These are phyloP conservation scores for Pedionomus torquatus DNA, from an alignment of 2,113 vertebrate species.

Conservation along the genomic window DNA sequence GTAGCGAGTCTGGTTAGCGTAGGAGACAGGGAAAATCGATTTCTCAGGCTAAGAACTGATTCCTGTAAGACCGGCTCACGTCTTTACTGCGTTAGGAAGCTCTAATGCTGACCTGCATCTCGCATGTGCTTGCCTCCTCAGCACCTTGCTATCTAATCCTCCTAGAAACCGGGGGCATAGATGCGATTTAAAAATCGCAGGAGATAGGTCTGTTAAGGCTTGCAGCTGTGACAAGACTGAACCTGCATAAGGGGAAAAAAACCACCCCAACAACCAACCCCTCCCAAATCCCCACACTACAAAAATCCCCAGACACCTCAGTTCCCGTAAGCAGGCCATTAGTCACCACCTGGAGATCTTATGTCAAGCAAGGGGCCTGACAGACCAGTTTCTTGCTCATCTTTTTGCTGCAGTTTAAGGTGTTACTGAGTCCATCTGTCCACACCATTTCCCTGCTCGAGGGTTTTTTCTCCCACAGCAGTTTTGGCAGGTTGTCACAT, in stretches of 20 bases:
- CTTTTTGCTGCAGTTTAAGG: background rate
- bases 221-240: background rate
- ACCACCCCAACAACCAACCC: background rate
- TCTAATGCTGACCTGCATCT: constrained; percentile 1
- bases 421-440: background rate
- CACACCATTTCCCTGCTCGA: fast-evolving
- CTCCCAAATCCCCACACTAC: background rate
- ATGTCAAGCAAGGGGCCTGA: background rate
- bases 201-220: background rate
- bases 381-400: background rate
- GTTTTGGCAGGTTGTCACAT: background rate
- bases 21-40: background rate
- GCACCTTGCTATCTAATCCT: background rate
- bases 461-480: background rate
- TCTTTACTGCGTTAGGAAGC: background rate
- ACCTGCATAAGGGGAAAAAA: background rate
- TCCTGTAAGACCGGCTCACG: background rate
- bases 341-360: background rate
- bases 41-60: background rate
- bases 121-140: background rate
- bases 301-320: fast-evolving
- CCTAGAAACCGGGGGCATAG: background rate
- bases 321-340: background rate
- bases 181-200: background rate
- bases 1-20: background rate